Evolutionary conservation across 2,888 invertebrate genomes (phyloP), one percentile per base, ranked within the genome.

Genomic region (Germaria angustata): DNA sequence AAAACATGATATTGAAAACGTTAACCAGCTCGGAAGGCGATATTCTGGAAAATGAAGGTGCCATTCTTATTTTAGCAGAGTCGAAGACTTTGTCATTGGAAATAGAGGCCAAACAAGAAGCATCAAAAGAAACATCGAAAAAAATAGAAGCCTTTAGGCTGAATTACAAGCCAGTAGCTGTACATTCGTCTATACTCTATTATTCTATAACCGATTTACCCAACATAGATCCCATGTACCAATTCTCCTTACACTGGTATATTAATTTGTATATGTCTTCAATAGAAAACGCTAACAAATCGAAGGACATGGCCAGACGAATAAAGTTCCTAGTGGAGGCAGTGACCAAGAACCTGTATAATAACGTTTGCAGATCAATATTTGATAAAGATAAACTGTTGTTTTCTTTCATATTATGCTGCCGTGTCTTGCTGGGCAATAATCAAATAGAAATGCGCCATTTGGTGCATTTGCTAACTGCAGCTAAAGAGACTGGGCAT

Each of bases 211-310:
- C 95, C 0, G 97, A 97, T 88, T 92, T 98, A 89, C 95, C 97
- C 49, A 95, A 94, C 87, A 95, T 98, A 28, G 97, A 98, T 90
- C 97, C 97, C 13, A 98, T 98, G 98, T 98, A 98, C 91, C 98
- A 98, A 90, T 98, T 97, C 91, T 98, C 98, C 0, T 92, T 98
- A 17, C 96, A 95, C 87, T 98, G 98, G 98, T 98, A 97, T 89
- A 95, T 97, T 86, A 94, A 94, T 84, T 94, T 98, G 65, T 91
- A 91, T 55, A 87, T 89, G 85, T 90, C 87, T 75, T 91, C 91
- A 8, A 91, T 91, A 83, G 92, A 91, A 84, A 89, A 88, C 72
- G 90, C 91, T 2, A 91, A 91, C 84, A 91, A 91, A 77, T 87
- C 92, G 92, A 96, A 94, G 85, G 95, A 96, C 85, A 93, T 97